Base-by-base conservation (phyloP, 2,797 vertebrate genomes). In the Cynodonichthys magdalenae region DNA sequence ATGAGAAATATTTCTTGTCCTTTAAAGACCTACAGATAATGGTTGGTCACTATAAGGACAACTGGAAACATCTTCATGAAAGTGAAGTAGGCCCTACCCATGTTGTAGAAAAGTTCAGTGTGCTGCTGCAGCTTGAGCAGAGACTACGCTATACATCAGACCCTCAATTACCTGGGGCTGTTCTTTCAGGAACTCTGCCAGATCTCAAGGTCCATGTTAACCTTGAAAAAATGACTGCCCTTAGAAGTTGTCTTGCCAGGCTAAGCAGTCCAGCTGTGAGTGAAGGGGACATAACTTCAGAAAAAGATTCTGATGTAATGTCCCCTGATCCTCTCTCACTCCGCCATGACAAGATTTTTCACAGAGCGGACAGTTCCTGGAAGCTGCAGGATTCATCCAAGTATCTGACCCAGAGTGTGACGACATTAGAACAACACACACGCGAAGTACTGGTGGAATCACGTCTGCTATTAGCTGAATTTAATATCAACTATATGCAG, bases 11-110 rank as follows among this genome's bases (percentile, higher is more conserved):
- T 82, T 94, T 94, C 0, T 85, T 99, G 81, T 96, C 96, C 0
- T 99, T 98, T 64, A 95, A 96, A 77, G 97, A 99, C 85, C 93
- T 99, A 34, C 98, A 99, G 91, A 96, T 99, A 77, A 99, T 99
- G 98, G 97, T 99, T 1, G 98, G 98, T 28, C 94, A 89, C 10
- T 96, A 93, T 69, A 97, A 95, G 73, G 97, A 98, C 92, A 98
- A 96, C 76, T 99, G 98, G 98, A 99, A 98, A 29, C 97, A 97
- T 0, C 86, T 97, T 57, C 96, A 99, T 59, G 96, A 96, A 63
- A 95, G 93, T 8, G 95, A 97, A 4, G 96, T 99, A 24, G 98
- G 98, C 6, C 98, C 98, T 0, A 98, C 96, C 24, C 98, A 99
- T 0, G 96, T 99, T 64, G 96, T 99, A 0, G 98, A 99, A 88